A percentile compares a stretch with the other conserved stretches of the same genome.
phyloP scores from a whole-genome alignment of 2,888 invertebrate genomes.

The Eilema sororculum region DNA sequence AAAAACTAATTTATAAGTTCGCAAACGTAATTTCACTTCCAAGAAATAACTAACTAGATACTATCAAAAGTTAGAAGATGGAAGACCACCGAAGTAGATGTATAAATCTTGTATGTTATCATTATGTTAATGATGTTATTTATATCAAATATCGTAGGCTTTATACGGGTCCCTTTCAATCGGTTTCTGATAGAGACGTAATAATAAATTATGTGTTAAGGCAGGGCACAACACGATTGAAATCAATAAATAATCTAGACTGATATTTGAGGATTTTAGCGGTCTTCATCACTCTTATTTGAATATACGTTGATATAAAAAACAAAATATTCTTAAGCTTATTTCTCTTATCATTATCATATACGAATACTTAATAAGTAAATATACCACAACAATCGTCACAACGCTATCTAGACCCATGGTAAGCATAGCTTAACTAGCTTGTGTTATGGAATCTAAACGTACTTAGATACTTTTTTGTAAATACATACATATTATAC shows the following conservation, averaged over 20 bases:
- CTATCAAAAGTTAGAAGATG: background rate
- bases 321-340: too few relatives aligned
- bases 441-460: too few relatives aligned
- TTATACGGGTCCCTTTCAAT: background rate
- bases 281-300: background rate
- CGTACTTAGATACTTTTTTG: too few relatives aligned
- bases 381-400: too few relatives aligned
- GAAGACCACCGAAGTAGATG: background rate
- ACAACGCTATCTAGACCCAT: too few relatives aligned
- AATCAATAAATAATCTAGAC: conserved; percentile 1
- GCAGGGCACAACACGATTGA: background rate
- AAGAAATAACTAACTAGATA: background rate
- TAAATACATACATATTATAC: too few relatives aligned
- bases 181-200: background rate
- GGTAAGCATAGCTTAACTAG: too few relatives aligned
- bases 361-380: too few relatives aligned
- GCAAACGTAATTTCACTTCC: background rate
- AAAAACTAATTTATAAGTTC: background rate
- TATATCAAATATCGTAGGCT: background rate
- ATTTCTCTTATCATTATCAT: too few relatives aligned
- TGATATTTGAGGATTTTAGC: background rate
- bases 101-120: background rate
- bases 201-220: background rate
- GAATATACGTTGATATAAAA: too few relatives aligned
- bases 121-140: background rate